Conservation (phyloP, 2,888 invertebrate species). For the Drosophila maculinotata region DNA sequence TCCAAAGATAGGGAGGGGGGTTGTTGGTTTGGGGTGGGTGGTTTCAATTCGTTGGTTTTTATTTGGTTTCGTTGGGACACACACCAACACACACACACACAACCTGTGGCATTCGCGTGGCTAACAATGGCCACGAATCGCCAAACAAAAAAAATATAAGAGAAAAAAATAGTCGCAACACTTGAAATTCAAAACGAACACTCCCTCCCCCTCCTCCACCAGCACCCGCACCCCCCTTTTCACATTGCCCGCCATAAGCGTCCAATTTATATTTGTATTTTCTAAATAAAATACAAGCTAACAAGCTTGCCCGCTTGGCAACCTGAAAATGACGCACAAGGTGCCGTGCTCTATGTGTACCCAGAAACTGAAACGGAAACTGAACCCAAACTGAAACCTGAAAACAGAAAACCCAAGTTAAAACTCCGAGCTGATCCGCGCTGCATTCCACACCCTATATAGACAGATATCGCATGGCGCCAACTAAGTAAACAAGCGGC, state of each 20-base stretch:
- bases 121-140: slow-evolving; percentile 8
- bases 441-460: not conserved
- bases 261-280: not conserved
- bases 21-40: not conserved
- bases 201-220: not conserved
- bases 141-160: too few species aligned
- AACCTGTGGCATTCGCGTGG: slow-evolving; percentile 50
- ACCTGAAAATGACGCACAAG: not conserved
- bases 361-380: not conserved
- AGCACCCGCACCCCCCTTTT: too few species aligned
- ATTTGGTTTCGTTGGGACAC: slow-evolving; percentile 7
- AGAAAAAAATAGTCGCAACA: slow-evolving; percentile 6
- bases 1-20: not conserved
- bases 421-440: not conserved
- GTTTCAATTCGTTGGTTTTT: not conserved
- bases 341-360: too few species aligned
- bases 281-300: slow-evolving; percentile 16
- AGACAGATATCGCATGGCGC: slow-evolving; percentile 12
- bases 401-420: too few species aligned
- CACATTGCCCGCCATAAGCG: not conserved
- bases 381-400: not conserved
- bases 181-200: slow-evolving; percentile 21
- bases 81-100: slow-evolving; percentile 10
- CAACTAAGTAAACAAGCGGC: slow-evolving; percentile 9
- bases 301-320: slow-evolving; percentile 15